These are phyloP conservation scores for Thalassophryne amazonica DNA, from an alignment of 2,797 vertebrate genomes.

Conservation along the genomic window DNA sequence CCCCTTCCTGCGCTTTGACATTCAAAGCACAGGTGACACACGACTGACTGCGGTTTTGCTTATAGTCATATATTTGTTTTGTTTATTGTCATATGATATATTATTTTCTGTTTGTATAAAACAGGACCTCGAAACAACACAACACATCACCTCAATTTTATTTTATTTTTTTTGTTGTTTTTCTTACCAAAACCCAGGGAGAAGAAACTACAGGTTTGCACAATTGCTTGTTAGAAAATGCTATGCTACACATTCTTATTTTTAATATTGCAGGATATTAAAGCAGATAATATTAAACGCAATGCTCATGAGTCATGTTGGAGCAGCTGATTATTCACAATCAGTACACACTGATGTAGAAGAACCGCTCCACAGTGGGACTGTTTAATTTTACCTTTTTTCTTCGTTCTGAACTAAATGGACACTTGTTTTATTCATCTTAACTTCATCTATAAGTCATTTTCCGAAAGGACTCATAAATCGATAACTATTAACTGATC, in stretches of 20 bases:
- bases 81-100: slow-evolving; percentile 78
- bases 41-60: slow-evolving; percentile 60
- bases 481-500: slow-evolving; percentile 18
- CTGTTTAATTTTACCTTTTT: slow-evolving; percentile 14
- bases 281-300: slow-evolving; percentile 19
- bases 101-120: slow-evolving; percentile 86
- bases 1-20: slow-evolving; percentile 72
- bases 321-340: slow-evolving; percentile 6
- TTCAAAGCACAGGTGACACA: slow-evolving; percentile 69
- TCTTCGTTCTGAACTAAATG: slow-evolving; percentile 9
- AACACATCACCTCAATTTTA: slow-evolving; percentile 86
- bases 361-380: slow-evolving; percentile 20
- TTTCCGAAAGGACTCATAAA: slow-evolving; percentile 14
- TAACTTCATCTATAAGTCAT: slow-evolving; percentile 7
- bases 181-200: slow-evolving; percentile 86
- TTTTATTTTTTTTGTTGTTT: slow-evolving; percentile 69
- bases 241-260: slow-evolving; percentile 11
- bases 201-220: slow-evolving; percentile 80
- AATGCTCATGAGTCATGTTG: not conserved
- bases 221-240: slow-evolving; percentile 63
- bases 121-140: slow-evolving; percentile 86
- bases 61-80: slow-evolving; percentile 67
- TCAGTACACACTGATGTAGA: slow-evolving; percentile 14
- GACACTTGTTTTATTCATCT: slow-evolving; percentile 6
- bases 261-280: slow-evolving; percentile 35